phyloP scores from a whole-genome alignment of 35 echinoderm and acorn worm genomes.

The Heliocidaris tuberculata region DNA sequence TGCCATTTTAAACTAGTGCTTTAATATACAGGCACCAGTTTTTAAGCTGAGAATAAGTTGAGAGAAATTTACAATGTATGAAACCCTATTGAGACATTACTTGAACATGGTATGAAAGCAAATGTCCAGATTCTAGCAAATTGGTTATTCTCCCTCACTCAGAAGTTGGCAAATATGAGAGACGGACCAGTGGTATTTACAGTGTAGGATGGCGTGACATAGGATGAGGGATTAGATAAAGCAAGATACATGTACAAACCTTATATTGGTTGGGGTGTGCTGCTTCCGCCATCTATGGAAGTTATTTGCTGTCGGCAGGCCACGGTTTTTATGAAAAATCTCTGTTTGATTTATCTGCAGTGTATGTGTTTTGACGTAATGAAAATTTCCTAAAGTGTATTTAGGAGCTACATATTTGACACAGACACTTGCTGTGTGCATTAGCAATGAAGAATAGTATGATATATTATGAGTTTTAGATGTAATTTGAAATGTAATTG shows the following conservation, averaged over 20 bases:
- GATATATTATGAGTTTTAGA: no score
- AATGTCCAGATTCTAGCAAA: not conserved
- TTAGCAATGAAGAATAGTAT: no score
- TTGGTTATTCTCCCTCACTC: not conserved
- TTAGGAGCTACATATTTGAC: not conserved
- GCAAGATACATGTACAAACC: not conserved
- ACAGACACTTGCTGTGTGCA: not conserved
- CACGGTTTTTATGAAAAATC: not conserved
- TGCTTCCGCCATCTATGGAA: not conserved
- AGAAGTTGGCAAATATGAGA: not conserved
- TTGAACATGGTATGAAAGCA: not conserved
- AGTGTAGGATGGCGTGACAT: not conserved
- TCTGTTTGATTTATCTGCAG: not conserved
- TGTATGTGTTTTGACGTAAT: not conserved
- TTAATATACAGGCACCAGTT: not conserved
- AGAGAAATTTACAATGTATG: not conserved
- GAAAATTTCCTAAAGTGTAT: not conserved
- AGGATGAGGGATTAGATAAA: not conserved
- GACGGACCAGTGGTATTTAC: not conserved
- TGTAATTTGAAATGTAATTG: no score
- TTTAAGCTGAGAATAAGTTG: no score
- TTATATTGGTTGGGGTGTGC: not conserved
- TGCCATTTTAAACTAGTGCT: not conserved
- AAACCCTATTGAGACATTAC: not conserved
- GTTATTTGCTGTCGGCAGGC: not conserved